Evolutionary conservation across 2,797 vertebrate genomes (phyloP).

Genomic region (Pteropus rufus): DNA sequence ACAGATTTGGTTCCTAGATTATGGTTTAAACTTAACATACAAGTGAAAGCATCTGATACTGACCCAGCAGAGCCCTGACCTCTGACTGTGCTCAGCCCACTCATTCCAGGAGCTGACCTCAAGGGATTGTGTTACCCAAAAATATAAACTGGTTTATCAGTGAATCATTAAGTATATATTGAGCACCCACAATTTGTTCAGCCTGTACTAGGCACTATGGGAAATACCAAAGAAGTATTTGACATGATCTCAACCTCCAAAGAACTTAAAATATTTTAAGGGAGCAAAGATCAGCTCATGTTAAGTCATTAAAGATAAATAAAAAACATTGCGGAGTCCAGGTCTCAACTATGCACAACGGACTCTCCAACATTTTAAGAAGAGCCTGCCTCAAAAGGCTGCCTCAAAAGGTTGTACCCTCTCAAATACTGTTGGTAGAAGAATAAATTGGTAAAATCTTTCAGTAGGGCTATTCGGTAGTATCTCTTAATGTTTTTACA

Average conservation of each 20-base stretch:
- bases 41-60: slow-evolving; percentile 56
- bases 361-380: not conserved
- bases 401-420: slow-evolving; percentile 23
- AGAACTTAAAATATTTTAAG: slow-evolving; percentile 41
- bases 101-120: slow-evolving; percentile 60
- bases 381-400: slow-evolving; percentile 20
- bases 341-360: slow-evolving; percentile 18
- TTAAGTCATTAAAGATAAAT: slow-evolving; percentile 55
- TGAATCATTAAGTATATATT: slow-evolving; percentile 46
- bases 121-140: slow-evolving; percentile 38
- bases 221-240: slow-evolving; percentile 54
- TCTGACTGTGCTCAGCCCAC: slow-evolving; percentile 15
- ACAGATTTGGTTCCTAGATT: slow-evolving; percentile 26
- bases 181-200: slow-evolving; percentile 20
- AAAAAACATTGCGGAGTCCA: slow-evolving; percentile 11
- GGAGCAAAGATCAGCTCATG: slow-evolving; percentile 15
- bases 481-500: not conserved
- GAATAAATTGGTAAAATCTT: not conserved
- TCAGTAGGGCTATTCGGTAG: not conserved
- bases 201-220: not conserved
- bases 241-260: slow-evolving; percentile 31
- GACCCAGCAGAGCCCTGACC: slow-evolving; percentile 10
- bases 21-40: slow-evolving; percentile 35
- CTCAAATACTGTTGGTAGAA: slow-evolving; percentile 4
- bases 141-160: slow-evolving; percentile 37